Evolutionary conservation across 2,113 vertebrate genomes (phyloP).

Genomic region (Malurus cyaneus): DNA sequence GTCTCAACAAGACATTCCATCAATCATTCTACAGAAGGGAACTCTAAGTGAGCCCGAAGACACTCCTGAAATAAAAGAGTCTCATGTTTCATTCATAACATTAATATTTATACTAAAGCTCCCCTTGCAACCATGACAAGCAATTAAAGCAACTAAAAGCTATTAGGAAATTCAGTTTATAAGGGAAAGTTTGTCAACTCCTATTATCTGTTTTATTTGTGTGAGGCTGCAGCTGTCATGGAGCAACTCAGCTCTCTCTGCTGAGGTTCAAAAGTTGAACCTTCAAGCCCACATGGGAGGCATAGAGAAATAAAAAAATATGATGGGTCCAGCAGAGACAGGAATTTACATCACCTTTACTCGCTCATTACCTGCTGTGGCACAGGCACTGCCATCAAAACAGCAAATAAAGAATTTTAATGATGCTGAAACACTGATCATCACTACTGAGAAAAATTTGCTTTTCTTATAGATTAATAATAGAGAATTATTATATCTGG

Average conservation of each 20-base stretch:
- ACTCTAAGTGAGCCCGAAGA: background rate
- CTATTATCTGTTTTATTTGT: background rate
- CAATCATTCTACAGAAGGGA: background rate
- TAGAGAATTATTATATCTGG: background rate
- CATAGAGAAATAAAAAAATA: background rate
- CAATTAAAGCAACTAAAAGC: slow-evolving; percentile 25
- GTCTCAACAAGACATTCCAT: background rate
- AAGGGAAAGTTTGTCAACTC: background rate
- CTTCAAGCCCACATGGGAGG: background rate
- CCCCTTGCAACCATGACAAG: background rate
- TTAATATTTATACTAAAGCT: slow-evolving; percentile 22
- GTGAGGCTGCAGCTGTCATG: background rate
- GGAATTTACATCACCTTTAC: background rate
- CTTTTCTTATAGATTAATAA: background rate
- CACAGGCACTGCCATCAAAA: background rate
- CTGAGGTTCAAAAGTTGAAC: background rate
- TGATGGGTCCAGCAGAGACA: background rate
- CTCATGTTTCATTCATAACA: slow-evolving; percentile 15
- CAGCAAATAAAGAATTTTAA: background rate
- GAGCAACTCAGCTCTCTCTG: background rate
- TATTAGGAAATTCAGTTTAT: background rate
- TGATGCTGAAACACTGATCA: background rate
- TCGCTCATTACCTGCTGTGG: background rate
- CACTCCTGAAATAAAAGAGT: background rate
- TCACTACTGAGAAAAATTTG: background rate